phyloP scores from a whole-genome alignment of 2,888 invertebrate species.

The Chirona hameri region DNA sequence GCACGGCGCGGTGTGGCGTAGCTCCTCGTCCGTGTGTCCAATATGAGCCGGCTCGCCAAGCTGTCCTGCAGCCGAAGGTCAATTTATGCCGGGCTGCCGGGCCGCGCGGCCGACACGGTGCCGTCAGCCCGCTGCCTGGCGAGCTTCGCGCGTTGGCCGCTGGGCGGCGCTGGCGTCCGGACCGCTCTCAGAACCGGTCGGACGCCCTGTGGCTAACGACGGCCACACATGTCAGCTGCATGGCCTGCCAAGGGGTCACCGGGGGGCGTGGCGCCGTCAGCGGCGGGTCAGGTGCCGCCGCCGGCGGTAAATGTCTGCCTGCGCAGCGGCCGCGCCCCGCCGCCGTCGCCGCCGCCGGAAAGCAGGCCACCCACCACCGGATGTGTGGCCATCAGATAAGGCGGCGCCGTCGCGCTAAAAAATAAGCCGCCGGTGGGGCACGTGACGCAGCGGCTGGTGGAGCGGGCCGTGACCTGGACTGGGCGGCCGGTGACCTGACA shows the following conservation, averaged over 20 bases:
- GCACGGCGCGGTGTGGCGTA: not conserved
- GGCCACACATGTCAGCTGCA: constrained; percentile 6
- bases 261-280: not conserved
- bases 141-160: not conserved
- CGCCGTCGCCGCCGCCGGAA: not conserved
- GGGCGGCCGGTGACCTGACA: not conserved
- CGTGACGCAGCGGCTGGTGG: not conserved
- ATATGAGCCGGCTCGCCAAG: not conserved
- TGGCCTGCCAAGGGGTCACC: constrained; percentile 12
- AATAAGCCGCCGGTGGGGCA: constrained; percentile 1
- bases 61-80: not conserved
- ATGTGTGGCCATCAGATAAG: not conserved
- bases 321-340: not conserved
- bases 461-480: too few relatives aligned
- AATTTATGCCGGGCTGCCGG: not conserved
- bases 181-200: not conserved
- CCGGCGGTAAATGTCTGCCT: not conserved
- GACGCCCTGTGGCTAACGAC: constrained; percentile 6
- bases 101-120: not conserved
- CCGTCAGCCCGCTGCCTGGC: not conserved
- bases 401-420: constrained; percentile 3
- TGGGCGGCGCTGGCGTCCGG: not conserved
- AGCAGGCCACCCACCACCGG: not conserved
- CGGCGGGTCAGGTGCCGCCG: not conserved
- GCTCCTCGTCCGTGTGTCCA: not conserved